phyloP scores from a whole-genome alignment of 2,113 vertebrate species.

The Hassar affinis region DNA sequence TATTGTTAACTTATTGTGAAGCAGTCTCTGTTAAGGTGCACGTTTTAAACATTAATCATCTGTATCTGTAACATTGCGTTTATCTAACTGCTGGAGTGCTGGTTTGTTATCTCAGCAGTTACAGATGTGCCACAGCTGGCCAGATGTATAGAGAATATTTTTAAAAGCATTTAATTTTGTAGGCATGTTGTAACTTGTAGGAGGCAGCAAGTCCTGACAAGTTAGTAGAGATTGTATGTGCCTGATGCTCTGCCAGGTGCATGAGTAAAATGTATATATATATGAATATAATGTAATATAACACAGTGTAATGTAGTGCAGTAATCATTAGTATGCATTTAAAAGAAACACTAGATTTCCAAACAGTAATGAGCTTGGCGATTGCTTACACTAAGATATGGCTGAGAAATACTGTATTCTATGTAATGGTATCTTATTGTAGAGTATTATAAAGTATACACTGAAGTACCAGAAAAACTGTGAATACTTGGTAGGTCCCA shows the following conservation, averaged over 20 bases:
- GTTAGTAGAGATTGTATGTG: neutral
- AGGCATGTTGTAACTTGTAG: neutral
- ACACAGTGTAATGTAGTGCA: neutral
- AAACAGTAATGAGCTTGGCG: neutral
- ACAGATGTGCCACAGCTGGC: constrained; percentile 8
- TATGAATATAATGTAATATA: no score
- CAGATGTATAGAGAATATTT: neutral
- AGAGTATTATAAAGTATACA: no score
- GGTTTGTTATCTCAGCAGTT: neutral
- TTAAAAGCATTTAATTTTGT: neutral
- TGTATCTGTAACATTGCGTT: neutral
- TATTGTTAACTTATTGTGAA: neutral
- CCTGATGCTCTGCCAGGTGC: neutral
- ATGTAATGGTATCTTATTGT: neutral
- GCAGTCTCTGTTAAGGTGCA: neutral
- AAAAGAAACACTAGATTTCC: neutral
- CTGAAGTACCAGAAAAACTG: no score
- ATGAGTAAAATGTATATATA: no score
- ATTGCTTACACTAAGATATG: neutral
- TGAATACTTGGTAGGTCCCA: no score
- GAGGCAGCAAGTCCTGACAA: neutral
- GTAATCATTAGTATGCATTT: neutral
- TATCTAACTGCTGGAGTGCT: neutral
- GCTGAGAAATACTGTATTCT: neutral
- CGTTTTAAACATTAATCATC: neutral